Evolutionary conservation across 1,140 invertebrate genomes (phyloP), one percentile per base, ranked within the genome.

Genomic region (Agrypnia vestita): DNA sequence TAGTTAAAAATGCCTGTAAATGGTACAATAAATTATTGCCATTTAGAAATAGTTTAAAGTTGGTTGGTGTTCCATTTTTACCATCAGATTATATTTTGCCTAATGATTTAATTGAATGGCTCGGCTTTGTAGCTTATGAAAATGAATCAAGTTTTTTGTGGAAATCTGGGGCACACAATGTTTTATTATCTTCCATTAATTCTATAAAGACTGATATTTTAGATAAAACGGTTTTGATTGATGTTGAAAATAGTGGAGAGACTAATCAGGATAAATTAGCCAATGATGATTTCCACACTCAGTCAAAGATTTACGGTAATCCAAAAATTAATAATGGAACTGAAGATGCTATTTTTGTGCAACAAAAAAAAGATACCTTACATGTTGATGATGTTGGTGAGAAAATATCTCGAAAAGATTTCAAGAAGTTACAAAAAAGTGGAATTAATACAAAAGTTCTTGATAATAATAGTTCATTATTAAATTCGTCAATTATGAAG

Each of bases 1-100:
- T 91, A 49, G 80, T 91, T 7, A 86, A 88, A 79, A 89, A 89
- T 82, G 85, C 87, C 21, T 91, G 89, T 78, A 85, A 84, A 21
- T 92, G 91, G 91, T 92, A 92, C 80, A 84, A 86, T 13, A 84
- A 84, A 61, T 82, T 93, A 43, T 86, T 89, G 75, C 81, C 84
- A 46, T 91, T 85, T 82, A 55, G 87, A 67, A 73, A 86, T 67
- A 81, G 84, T 67, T 86, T 92, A 10, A 84, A 89, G 84, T 53
- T 80, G 12, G 84, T 90, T 81, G 91, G 91, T 47, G 17, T 88
- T 51, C 25, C 83, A n/a, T 91, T 92, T 87, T 82, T 92, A 78
- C 88, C 91, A 43, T 25, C 85, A 4, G 81, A 87, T 59, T 90
- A 90, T 84, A 76, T 78, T 59, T 84, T 92, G 35, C 90, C 91